A percentile compares a stretch with the other conserved stretches of the same genome.
Conservation (phyloP, 2,888 invertebrate genomes). For the Holacanthella duospinosa region DNA sequence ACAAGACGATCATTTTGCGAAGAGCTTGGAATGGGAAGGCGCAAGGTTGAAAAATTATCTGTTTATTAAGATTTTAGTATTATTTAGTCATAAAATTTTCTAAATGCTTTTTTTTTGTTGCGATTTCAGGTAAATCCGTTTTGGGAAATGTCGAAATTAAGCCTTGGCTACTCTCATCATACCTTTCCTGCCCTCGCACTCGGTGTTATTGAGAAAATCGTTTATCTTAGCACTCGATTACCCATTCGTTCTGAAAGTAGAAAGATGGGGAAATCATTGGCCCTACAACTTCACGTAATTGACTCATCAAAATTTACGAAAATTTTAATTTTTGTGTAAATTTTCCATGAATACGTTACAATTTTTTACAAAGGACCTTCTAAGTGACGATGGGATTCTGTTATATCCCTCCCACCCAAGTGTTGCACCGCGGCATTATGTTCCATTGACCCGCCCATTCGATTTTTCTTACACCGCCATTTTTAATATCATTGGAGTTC, state of each 20-base stretch:
- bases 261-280: no score
- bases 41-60: slow-evolving; percentile 40
- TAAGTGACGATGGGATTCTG: slow-evolving; percentile 70
- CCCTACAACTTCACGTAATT: no score
- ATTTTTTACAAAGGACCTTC: slow-evolving; percentile 50
- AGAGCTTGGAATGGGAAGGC: slow-evolving; percentile 43
- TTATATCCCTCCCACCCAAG: slow-evolving; percentile 83
- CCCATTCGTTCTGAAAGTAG: no score
- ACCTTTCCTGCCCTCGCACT: slow-evolving; percentile 56
- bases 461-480: slow-evolving; percentile 80
- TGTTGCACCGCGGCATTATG: slow-evolving; percentile 77
- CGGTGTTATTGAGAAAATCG: slow-evolving; percentile 53
- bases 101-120: background rate
- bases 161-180: slow-evolving; percentile 54
- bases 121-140: slow-evolving; percentile 38
- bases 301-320: no score
- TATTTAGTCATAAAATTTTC: no score
- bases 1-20: slow-evolving; percentile 33
- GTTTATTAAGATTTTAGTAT: background rate
- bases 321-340: no score
- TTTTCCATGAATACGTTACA: no score
- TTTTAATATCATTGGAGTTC: slow-evolving; percentile 76
- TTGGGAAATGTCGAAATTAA: slow-evolving; percentile 55
- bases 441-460: slow-evolving; percentile 65
- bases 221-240: slow-evolving; percentile 43